phyloP scores from a whole-genome alignment of 2,797 vertebrate genomes.

The Phoebastria nigripes region DNA sequence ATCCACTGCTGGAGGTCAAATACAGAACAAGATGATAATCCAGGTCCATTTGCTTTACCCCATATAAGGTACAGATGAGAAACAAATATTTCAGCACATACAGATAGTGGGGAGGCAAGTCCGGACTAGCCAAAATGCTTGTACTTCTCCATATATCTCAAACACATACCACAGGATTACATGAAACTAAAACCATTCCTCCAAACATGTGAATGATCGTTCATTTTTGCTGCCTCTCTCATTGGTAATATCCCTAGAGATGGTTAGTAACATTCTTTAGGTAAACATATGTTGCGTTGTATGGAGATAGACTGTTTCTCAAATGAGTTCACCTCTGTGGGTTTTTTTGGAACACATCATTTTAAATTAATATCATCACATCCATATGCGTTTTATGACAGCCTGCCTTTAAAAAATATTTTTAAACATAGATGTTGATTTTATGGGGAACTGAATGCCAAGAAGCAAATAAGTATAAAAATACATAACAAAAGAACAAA shows the following conservation, averaged over 20 bases:
- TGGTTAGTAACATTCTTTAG: background rate
- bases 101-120: background rate
- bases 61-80: background rate
- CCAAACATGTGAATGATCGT: background rate
- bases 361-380: conserved; percentile 30
- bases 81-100: background rate
- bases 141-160: background rate
- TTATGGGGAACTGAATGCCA: conserved; percentile 10
- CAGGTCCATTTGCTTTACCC: background rate
- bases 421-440: conserved; percentile 25
- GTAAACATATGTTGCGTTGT: background rate
- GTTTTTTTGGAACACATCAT: background rate
- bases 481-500: background rate
- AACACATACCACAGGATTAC: background rate
- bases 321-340: background rate
- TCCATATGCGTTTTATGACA: background rate
- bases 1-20: background rate
- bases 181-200: background rate
- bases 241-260: background rate
- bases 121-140: background rate
- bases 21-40: background rate
- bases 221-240: background rate
- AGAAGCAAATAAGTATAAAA: conserved; percentile 2
- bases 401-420: background rate
- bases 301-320: background rate